phyloP scores from a whole-genome alignment of 2,888 invertebrate species.

The Arctia plantaginis region DNA sequence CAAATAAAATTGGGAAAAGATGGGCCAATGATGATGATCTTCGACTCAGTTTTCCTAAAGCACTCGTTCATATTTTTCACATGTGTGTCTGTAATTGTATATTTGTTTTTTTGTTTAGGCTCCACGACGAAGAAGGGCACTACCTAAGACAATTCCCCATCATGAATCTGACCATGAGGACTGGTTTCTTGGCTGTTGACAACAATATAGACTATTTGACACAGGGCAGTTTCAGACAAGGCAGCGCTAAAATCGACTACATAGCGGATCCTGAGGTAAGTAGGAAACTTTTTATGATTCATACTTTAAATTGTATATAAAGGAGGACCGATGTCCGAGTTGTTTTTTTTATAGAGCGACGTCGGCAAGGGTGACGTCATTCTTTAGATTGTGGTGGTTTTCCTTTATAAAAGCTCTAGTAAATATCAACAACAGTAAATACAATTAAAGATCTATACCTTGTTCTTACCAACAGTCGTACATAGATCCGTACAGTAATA shows the following conservation, averaged over 20 bases:
- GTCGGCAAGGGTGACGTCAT: too few species aligned
- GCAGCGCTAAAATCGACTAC: conserved; percentile 65
- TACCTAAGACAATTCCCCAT: conserved; percentile 8
- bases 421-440: too few species aligned
- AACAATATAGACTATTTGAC: conserved; percentile 57
- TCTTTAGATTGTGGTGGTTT: too few species aligned
- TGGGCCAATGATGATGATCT: background rate
- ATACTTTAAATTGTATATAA: too few species aligned
- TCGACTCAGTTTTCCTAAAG: background rate
- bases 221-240: conserved; percentile 71
- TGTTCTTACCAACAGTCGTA: too few species aligned
- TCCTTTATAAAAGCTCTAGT: too few species aligned
- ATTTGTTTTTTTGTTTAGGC: background rate
- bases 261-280: conserved; percentile 72
- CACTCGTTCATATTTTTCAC: background rate
- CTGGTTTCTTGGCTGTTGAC: conserved; percentile 15
- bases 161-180: conserved; percentile 13
- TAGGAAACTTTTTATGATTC: background rate
- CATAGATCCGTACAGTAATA: too few species aligned
- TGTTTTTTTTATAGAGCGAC: too few species aligned
- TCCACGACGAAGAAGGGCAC: conserved; percentile 13
- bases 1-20: too few species aligned
- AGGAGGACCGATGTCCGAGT: too few species aligned
- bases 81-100: background rate
- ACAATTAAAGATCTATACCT: too few species aligned